Conservation (phyloP, 92 coral and sea anemone species). For the Siderastrea siderea region DNA sequence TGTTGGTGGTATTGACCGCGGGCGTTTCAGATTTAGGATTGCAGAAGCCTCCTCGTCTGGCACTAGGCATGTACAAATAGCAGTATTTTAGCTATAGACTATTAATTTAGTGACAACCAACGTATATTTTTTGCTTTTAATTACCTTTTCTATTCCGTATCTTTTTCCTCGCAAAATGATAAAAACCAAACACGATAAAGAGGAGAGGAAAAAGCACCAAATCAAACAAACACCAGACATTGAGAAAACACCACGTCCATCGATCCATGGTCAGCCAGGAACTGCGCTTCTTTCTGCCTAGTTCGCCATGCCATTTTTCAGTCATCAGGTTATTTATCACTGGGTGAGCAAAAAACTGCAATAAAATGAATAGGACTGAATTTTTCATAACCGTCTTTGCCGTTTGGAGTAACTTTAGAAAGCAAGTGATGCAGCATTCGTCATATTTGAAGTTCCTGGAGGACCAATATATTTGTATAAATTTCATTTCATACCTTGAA, state of each 20-base stretch:
- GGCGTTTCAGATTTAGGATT: too few species aligned
- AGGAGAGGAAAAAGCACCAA: slow-evolving; percentile 17
- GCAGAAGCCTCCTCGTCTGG: too few species aligned
- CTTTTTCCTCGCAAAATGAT: slow-evolving; percentile 23
- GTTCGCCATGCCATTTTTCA: slow-evolving; percentile 26
- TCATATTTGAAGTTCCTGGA: too few species aligned
- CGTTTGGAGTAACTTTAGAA: too few species aligned
- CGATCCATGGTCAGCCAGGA: slow-evolving; percentile 19
- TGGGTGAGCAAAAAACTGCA: slow-evolving; percentile 36
- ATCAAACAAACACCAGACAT: slow-evolving; percentile 42
- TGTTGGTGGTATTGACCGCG: too few species aligned
- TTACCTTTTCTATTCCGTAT: slow-evolving; percentile 18
- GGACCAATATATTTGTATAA: too few species aligned
- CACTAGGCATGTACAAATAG: too few species aligned
- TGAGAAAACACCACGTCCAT: slow-evolving; percentile 31
- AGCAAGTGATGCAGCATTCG: too few species aligned
- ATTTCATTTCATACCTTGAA: too few species aligned
- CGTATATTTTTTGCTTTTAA: neutral
- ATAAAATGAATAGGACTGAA: neutral
- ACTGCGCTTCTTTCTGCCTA: neutral
- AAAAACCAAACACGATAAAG: slow-evolving; percentile 9
- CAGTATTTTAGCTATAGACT: too few species aligned
- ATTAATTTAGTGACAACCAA: too few species aligned
- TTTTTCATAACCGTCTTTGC: too few species aligned
- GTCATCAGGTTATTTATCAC: slow-evolving; percentile 17